Evolutionary conservation across 2,888 invertebrate species (phyloP), one percentile per base, ranked within the genome.

Genomic region (Clostera curtula): DNA sequence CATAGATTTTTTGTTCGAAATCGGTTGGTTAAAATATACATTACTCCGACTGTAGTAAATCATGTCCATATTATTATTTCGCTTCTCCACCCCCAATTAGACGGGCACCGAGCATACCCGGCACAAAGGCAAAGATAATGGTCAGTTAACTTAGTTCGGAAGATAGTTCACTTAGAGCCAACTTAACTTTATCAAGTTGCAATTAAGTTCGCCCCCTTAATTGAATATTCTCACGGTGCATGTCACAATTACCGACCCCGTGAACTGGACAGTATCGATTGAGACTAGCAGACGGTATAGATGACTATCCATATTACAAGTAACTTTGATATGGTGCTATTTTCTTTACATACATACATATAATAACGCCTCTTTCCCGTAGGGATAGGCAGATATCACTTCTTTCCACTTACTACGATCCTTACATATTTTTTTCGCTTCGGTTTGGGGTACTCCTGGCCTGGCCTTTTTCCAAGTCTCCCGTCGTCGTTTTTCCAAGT

Each of bases 71-170:
- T 15, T 28, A 49, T 29, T 2, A 48, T 31, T 41, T 31, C 59
- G 17, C 12, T 25, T 14, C 18, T 9, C 52, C 40, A 49, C 63
- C 64, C 61, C 72, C 82, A 82, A 82, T 83, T 82, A 82, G 70
- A 67, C 50, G 55, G 59, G 69, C 52, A 57, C 63, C 58, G 63
- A 58, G 69, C 72, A 59, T 61, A 66, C 56, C 49, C 43, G 53
- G 72, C 76, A 82, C 82, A 83, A 83, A 82, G 82, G 80, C 79
- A 72, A 66, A 76, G 80, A 83, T 82, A 82, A 82, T 82, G 80
- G 82, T 75, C 82, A 76, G 80, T 69, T 79, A 82, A 82, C 82
- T 80, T 71, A 80, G 76, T 80, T 80, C 62, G 47, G 62, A 82
- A 83, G 82, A 82, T 82, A 82, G 79, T 80, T 82, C 82, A 82